Conservation (phyloP, 30 jellyfish, hydroid and myxozoan genomes). For the Nemopilema nomurai region DNA sequence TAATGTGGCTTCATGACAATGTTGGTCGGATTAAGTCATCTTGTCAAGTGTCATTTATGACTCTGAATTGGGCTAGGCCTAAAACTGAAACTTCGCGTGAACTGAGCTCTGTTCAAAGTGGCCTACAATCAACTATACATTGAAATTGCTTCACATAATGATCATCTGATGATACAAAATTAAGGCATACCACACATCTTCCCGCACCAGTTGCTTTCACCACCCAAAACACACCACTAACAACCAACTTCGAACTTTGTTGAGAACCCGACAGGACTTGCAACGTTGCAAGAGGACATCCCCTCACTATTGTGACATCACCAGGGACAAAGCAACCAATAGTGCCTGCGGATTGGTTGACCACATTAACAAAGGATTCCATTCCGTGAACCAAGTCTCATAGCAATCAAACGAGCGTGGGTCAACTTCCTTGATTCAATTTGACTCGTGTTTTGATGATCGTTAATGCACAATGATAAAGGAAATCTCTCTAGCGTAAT, state of each 20-base stretch:
- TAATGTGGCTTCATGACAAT: too few relatives aligned
- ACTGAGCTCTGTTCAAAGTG: neutral
- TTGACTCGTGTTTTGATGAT: neutral
- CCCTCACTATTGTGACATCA: conserved; percentile 13
- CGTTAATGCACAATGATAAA: neutral
- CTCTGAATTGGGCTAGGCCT: neutral
- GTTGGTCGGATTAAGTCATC: neutral
- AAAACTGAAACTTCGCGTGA: neutral
- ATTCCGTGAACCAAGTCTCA: neutral
- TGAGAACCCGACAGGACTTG: conserved; percentile 1
- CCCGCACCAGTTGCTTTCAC: neutral
- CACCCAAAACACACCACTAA: neutral
- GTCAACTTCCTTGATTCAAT: neutral
- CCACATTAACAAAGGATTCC: neutral
- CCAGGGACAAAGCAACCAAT: conserved; percentile 16
- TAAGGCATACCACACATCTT: conserved; percentile 52
- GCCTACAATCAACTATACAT: neutral
- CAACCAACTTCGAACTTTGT: neutral
- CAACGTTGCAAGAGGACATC: conserved; percentile 62
- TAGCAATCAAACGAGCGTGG: neutral
- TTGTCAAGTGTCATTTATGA: neutral
- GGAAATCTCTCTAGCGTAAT: neutral
- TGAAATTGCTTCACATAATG: neutral
- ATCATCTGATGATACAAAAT: neutral
- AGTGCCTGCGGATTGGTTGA: neutral